Base-by-base conservation (phyloP, 2,113 vertebrate species). In the Lepisosteus osseus region DNA sequence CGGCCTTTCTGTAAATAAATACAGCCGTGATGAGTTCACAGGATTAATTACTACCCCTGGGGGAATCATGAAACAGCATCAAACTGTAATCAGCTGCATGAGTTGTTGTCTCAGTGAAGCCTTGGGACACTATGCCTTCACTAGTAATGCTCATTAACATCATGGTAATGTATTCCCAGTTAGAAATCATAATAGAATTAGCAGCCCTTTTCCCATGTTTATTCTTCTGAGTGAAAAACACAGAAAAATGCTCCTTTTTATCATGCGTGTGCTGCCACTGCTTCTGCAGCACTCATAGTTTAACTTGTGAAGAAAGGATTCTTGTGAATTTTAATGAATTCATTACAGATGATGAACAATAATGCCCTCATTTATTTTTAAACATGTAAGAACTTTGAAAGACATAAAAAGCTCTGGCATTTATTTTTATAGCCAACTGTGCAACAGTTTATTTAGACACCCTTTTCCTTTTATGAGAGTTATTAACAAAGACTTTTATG, bases 21-120 rank as follows among this genome's bases (percentile, higher is more conserved):
- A n/a, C 73, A 47, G 15, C 72, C 54, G 80, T 71, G 70, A 78
- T 76, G 75, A 86, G 13, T 79, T 86, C 69, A 56, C 56, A 61
- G 77, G 66, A 82, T 84, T 90, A 86, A 86, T 68, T 75, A 66
- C 70, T 67, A 70, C 15, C 71, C 66, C 68, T 62, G 74, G 76
- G 82, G 76, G 71, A 6, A 68, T 79, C 15, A 40, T 77, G 73
- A 54, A 70, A 74, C 70, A 80, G 70, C 57, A 73, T 82, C 73
- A 76, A 68, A 65, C 69, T 81, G 55, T 71, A 86, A 80, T 82
- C 79, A 84, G 63, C 74, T 41, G 17, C 71, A 75, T 72, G 61
- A 84, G 70, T 78, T 82, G 70, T 61, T 82, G 47, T 79, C 76
- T 80, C 78, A 72, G 69, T 65, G 73, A 84, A 86, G 76, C 42